Evolutionary conservation across 2,888 invertebrate species (phyloP).

Genomic region (Malacosoma neustria): DNA sequence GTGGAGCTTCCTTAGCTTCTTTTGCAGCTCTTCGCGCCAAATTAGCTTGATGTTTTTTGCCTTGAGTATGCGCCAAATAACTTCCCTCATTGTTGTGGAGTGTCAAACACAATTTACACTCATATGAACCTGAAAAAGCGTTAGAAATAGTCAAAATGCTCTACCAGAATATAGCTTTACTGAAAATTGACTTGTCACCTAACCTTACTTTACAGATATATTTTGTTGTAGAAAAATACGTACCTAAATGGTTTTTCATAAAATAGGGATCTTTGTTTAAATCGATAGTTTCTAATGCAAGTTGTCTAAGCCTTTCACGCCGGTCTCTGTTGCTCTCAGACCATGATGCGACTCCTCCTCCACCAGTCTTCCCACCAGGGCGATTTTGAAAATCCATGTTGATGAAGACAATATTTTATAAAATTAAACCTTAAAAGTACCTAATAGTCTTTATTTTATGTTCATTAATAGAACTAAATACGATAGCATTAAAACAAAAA

Average conservation of each 20-base stretch:
- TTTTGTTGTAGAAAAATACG: too few species aligned
- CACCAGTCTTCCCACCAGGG: slow-evolving; percentile 99
- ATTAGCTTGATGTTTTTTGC: slow-evolving; percentile 99
- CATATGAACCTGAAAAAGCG: slow-evolving; percentile 86
- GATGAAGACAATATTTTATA: too few species aligned
- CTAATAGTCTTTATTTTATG: too few species aligned
- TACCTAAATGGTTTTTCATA: slow-evolving; percentile 99
- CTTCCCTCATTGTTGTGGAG: slow-evolving; percentile 99
- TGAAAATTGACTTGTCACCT: too few species aligned
- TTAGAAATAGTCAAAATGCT: too few species aligned
- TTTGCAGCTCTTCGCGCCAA: slow-evolving; percentile 97
- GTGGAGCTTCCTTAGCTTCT: slow-evolving; percentile 97
- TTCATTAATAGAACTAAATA: too few species aligned
- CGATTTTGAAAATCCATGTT: slow-evolving; percentile 99
- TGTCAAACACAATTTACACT: slow-evolving; percentile 98
- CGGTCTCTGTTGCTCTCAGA: slow-evolving; percentile 98
- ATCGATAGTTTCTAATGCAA: slow-evolving; percentile 98
- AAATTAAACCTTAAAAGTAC: too few species aligned
- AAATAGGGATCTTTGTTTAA: slow-evolving; percentile 99
- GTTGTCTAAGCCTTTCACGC: slow-evolving; percentile 93
- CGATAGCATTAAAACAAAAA: too few species aligned
- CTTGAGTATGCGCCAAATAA: slow-evolving; percentile 99
- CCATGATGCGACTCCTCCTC: slow-evolving; percentile 99
- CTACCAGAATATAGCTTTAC: too few species aligned
- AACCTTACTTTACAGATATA: too few species aligned